A percentile compares a stretch with the other conserved stretches of the same genome.
Conservation (phyloP, 2,113 vertebrate species). For the Melierax canorus region DNA sequence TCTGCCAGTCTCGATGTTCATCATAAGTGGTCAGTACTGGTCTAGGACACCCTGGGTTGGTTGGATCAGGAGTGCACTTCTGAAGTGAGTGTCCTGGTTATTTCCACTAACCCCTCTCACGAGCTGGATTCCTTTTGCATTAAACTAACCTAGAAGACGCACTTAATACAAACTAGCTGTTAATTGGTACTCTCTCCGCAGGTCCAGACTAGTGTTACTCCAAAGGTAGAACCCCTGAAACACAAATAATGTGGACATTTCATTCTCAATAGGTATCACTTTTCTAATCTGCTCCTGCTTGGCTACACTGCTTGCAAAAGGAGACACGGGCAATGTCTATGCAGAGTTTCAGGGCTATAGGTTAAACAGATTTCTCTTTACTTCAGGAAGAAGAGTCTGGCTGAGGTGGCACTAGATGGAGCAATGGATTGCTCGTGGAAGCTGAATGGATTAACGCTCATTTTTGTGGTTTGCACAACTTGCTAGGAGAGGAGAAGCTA, state of each 20-base stretch:
- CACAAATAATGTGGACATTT: neutral
- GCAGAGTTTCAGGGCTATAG: neutral
- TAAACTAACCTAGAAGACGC: neutral
- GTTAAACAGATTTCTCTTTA: neutral
- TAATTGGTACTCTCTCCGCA: neutral
- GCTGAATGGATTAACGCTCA: neutral
- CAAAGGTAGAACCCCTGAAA: neutral
- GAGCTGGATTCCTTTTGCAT: neutral
- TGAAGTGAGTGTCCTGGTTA: neutral
- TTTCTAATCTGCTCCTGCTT: neutral
- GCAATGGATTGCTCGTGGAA: neutral
- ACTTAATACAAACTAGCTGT: neutral
- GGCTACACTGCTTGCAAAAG: neutral
- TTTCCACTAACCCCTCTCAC: neutral
- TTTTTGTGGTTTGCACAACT: neutral
- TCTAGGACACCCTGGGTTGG: neutral
- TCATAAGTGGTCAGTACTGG: neutral
- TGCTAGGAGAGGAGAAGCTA: neutral
- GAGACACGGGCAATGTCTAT: neutral
- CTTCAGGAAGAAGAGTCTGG: neutral
- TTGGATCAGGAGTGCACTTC: neutral
- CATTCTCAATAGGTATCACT: neutral
- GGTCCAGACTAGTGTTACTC: neutral
- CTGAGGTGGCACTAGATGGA: neutral
- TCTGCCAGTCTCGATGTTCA: neutral